Base-by-base conservation (phyloP, 2,113 vertebrate species). In the Leptodactylus fuscus region DNA sequence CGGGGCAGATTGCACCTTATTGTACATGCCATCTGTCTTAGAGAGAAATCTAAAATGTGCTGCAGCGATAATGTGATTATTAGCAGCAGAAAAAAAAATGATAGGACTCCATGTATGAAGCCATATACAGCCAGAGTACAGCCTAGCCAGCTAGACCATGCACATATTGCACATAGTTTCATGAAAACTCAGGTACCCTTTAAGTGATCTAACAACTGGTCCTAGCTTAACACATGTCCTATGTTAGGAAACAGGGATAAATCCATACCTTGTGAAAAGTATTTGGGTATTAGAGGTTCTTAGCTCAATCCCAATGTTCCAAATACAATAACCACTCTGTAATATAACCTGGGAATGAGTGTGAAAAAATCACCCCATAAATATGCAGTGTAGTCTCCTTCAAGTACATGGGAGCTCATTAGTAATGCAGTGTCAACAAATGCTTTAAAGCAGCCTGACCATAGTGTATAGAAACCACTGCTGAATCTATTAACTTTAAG, bases 351-450 rank as follows among this genome's bases (percentile, higher is more conserved):
- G 20, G 13, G 81, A 29, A 27, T 8, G 49, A 44, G 51, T 82
- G 81, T 82, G 44, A 74, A 75, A n/a, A 74, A 20, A 55, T 44
- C 78, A 44, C 81, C 16, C 6, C 51, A 1, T n/a, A 71, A 62
- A 36, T 83, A 85, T 41, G 82, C 29, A 20, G 0, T 67, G 29
- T 62, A 46, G 62, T 76, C 27, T 79, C 38, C 87, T 18, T 85
- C 41, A 38, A 44, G 76, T 29, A 74, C 69, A 69, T 84, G 85
- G 82, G 76, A 87, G 51, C 32, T 88, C 87, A 89, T 91, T 91
- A 87, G 67, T 86, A 88, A 88, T 86, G 84, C 13, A 77, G 81
- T 87, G 87, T 84, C 85, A 88, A 82, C 24, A 85, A 85, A 86
- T 85, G 71, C 24, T 46, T 88, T 88, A 85, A 89, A 53, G 78